Conservation (phyloP, 2,797 vertebrate genomes). For the Lutra lutra region DNA sequence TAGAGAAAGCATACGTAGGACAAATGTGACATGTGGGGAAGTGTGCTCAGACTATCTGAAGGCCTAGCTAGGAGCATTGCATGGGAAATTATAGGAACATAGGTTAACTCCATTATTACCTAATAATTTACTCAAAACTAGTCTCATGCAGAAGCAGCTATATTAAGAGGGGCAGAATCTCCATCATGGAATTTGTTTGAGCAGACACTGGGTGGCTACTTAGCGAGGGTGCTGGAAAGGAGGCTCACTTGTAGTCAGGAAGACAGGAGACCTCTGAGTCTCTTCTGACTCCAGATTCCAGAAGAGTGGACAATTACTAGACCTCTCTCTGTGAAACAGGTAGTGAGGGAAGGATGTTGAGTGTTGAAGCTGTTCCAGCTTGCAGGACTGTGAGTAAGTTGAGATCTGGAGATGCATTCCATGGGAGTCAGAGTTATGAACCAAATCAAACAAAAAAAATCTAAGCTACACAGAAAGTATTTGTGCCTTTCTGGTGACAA, state of each 20-base stretch:
- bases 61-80: not conserved
- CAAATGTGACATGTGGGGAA: not conserved
- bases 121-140: not conserved
- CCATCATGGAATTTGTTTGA: not conserved
- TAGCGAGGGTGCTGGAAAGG: not conserved
- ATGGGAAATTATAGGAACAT: not conserved
- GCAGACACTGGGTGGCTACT: not conserved
- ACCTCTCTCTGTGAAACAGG: not conserved
- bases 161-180: not conserved
- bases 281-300: not conserved
- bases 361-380: not conserved
- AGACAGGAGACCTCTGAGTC: not conserved
- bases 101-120: not conserved
- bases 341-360: not conserved
- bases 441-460: not conserved
- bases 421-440: not conserved
- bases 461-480: not conserved
- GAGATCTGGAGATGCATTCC: not conserved
- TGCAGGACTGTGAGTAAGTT: not conserved
- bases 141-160: not conserved
- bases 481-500: not conserved
- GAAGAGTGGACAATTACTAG: not conserved
- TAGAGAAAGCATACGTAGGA: not conserved
- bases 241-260: not conserved
- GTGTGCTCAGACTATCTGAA: not conserved